phyloP scores from a whole-genome alignment of 2,888 invertebrate genomes.

The Heliconius sara region DNA sequence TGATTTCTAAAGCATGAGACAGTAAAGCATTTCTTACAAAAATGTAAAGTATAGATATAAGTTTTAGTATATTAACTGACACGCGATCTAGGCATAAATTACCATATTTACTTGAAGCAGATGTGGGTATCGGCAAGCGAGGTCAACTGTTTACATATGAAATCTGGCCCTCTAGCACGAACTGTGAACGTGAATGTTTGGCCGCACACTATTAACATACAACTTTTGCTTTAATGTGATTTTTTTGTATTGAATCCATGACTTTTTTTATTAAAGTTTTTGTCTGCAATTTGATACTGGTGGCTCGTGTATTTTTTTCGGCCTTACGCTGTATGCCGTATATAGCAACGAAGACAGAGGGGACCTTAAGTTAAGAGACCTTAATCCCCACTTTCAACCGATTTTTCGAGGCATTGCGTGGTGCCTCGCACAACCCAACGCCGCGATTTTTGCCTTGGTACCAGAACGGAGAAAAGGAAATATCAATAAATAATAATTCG shows the following conservation, averaged over 20 bases:
- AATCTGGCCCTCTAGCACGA: constrained; percentile 61
- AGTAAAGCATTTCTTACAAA: too few species aligned
- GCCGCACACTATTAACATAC: constrained; percentile 26
- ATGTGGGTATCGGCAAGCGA: constrained; percentile 41
- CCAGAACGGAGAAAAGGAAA: too few species aligned
- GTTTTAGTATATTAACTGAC: constrained; percentile 37
- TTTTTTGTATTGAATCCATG: not conserved
- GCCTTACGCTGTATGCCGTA: not conserved
- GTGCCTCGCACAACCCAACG: too few species aligned
- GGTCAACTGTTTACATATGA: constrained; percentile 52
- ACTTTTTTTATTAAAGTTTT: not conserved
- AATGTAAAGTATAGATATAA: not conserved
- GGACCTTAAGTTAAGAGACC: too few species aligned
- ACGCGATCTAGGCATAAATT: constrained; percentile 45
- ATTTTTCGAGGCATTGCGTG: not conserved
- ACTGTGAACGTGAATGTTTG: constrained; percentile 49
- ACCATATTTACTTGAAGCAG: constrained; percentile 37
- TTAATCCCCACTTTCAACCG: not conserved
- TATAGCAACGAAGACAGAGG: not conserved
- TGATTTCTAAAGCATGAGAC: too few species aligned
- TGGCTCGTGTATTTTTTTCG: too few species aligned
- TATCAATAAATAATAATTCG: too few species aligned
- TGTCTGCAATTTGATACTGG: not conserved
- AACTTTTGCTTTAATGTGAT: constrained; percentile 18
- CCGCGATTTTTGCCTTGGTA: too few species aligned